These are phyloP conservation scores for Monopterus albus DNA, from an alignment of 2,113 vertebrate genomes.

Conservation along the genomic window DNA sequence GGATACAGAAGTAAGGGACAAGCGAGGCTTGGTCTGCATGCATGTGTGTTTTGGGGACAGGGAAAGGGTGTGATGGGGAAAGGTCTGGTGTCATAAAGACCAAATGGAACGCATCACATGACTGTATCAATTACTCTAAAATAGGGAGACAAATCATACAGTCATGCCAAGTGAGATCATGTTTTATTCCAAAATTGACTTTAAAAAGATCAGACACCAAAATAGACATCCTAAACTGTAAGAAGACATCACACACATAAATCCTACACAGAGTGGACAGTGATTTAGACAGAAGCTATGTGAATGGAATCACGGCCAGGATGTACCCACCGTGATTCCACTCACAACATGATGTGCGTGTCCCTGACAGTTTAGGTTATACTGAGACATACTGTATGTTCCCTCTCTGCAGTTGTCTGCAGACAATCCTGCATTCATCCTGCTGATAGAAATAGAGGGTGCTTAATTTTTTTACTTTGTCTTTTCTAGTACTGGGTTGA, in stretches of 20 bases:
- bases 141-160: conserved; percentile 35
- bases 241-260: conserved; percentile 42
- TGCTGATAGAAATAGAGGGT: conserved; percentile 35
- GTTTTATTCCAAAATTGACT: conserved; percentile 46
- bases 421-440: conserved; percentile 30
- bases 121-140: conserved; percentile 54
- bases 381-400: conserved; percentile 57
- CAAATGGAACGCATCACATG: conserved; percentile 56
- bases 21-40: background rate
- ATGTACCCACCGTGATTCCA: conserved; percentile 4
- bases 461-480: conserved; percentile 9
- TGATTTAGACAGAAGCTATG: conserved; percentile 49
- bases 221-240: conserved; percentile 21
- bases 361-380: conserved; percentile 69
- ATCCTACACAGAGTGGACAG: conserved; percentile 19
- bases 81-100: conserved; percentile 22
- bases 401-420: conserved; percentile 61
- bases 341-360: conserved; percentile 42
- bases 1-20: background rate
- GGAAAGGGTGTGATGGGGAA: conserved; percentile 7
- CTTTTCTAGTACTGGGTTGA: background rate
- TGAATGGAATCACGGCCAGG: conserved; percentile 11
- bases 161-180: conserved; percentile 46
- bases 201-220: conserved; percentile 37
- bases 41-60: conserved; percentile 8